Evolutionary conservation across 2,113 vertebrate genomes (phyloP), one percentile per base, ranked within the genome.

Genomic region (Oceanodroma tethys): DNA sequence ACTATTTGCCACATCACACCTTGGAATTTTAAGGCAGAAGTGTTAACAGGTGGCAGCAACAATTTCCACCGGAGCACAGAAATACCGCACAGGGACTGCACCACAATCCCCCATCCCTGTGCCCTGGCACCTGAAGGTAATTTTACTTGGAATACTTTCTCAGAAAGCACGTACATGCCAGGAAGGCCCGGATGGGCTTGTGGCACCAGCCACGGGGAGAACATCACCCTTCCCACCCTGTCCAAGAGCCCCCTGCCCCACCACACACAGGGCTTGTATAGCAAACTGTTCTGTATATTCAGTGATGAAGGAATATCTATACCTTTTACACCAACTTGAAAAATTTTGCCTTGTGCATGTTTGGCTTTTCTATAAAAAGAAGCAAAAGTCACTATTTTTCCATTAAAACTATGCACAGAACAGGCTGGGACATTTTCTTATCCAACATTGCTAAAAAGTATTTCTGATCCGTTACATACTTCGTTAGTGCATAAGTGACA

Each of bases 51-150:
- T 7, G 26, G 10, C 26, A 66, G 8, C 40, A 45, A 11, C 63
- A 36, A 10, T 73, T 62, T 40, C 52, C 29, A 38, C 26, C 6
- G 1, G 23, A 71, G 29, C 72, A 40, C 8, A 53, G 45, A 74
- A 63, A 45, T 4, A 13, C 55, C 34, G 50, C 27, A 4, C 38
- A 6, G 32, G 38, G 50, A 18, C n/a, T 11, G 26, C 52, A 29
- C 11, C 0, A 0, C 34, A 23, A 29, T 6, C 5, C 55, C 29
- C 42, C 32, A 10, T 2, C 58, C n/a, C 52, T 13, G 8, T n/a
- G 47, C 21, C 56, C 38, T 4, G 15, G 12, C 40, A 26, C 3
- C 13, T 9, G 3, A 43, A 25, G 16, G 10, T 8, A 7, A 22
- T 40, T 43, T 30, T 12, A 5, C 1, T 5, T 10, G 22, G n/a